phyloP scores from a whole-genome alignment of 2,113 vertebrate species.

The Callopanchax toddi region DNA sequence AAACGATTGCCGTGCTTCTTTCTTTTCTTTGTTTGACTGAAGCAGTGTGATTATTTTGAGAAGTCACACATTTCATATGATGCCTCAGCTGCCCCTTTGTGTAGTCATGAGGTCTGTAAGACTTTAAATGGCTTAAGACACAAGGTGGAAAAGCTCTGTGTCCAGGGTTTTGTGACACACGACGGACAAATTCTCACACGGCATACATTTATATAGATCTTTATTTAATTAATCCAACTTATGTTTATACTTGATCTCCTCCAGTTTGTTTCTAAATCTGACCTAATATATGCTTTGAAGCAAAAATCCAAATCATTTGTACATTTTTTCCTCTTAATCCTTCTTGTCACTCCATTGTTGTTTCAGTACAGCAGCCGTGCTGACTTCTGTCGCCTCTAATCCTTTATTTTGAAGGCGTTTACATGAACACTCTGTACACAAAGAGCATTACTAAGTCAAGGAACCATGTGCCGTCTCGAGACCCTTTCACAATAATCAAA shows the following conservation, averaged over 20 bases:
- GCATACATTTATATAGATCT: neutral
- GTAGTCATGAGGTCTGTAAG: constrained; percentile 67
- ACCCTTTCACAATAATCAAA: no score
- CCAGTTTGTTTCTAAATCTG: no score
- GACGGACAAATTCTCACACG: constrained; percentile 19
- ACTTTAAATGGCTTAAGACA: constrained; percentile 72
- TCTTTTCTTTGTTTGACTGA: neutral
- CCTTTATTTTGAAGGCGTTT: constrained; percentile 26
- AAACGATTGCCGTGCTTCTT: no score
- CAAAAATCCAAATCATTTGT: no score
- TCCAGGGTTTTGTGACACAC: constrained; percentile 22
- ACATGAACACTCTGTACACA: constrained; percentile 27
- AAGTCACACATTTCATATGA: constrained; percentile 66
- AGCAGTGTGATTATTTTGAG: constrained; percentile 42
- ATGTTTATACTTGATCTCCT: neutral
- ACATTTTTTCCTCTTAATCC: no score
- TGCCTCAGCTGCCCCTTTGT: constrained; percentile 48
- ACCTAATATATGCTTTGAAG: no score
- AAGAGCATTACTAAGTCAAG: constrained; percentile 36
- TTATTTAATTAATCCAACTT: neutral
- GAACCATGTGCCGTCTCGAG: constrained; percentile 21
- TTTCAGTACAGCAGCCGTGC: no score
- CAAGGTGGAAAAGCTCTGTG: constrained; percentile 28
- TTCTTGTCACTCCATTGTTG: no score
- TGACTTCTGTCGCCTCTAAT: constrained; percentile 37